Base-by-base conservation (phyloP, 2,113 vertebrate species). In the Urocynchramus pylzowi region DNA sequence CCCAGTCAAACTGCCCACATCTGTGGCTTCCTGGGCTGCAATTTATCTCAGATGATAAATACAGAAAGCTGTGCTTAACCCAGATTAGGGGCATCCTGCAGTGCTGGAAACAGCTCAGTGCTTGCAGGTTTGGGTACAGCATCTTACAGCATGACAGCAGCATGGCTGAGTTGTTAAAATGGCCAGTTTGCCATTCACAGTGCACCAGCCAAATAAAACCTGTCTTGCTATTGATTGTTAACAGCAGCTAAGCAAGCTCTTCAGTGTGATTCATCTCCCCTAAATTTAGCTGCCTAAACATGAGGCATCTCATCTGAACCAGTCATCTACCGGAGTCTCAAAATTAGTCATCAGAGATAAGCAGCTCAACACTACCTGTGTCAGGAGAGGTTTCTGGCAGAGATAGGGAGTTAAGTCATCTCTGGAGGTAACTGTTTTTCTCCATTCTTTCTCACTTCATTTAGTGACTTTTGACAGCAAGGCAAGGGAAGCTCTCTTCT, bases 281-380 rank as follows among this genome's bases (percentile, higher is more conserved):
- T 95, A 92, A 94, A 93, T 92, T 90, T 92, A 95, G 88, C 79
- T 95, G 59, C 89, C 64, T 87, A 68, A 84, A 84, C 54, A 78
- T 54, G 84, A 87, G 76, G 61, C 60, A 81, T 44, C 59, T 90
- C 83, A 74, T 86, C 56, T 61, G 64, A 92, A 71, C 71, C 57
- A 86, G 67, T 90, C 90, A 88, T 88, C 79, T 52, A 63, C 35
- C 0, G 0, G 57, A 81, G 64, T 57, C 83, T 90, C 52, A 67
- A 47, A 96, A 86, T 97, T 93, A 89, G 39, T 95, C 89, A 93
- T 89, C 64, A 37, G 80, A 90, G 88, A 78, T 91, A 92, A 96
- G 84, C 73, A 92, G 73, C 83, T 96, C 86, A 84, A 13, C 56
- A 41, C 54, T 60, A 91, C 93, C 93, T 67, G 35, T 81, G 89